These are phyloP conservation scores for Hippocampus kuda DNA, from an alignment of 2,797 vertebrate genomes.

Conservation along the genomic window DNA sequence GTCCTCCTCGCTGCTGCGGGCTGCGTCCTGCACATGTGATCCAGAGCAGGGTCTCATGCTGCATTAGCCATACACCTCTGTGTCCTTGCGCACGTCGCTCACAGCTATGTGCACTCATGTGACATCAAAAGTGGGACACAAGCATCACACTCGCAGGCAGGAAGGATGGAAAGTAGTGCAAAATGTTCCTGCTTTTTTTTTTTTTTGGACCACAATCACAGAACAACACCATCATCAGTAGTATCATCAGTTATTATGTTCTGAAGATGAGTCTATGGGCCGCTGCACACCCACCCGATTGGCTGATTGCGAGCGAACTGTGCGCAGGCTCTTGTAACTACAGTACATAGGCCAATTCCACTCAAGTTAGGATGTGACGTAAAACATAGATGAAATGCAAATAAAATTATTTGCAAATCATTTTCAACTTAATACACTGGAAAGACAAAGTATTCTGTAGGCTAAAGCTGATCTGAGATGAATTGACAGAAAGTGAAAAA, in stretches of 20 bases:
- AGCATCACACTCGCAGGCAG: slow-evolving; percentile 22
- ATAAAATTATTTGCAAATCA: no score
- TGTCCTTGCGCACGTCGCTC: slow-evolving; percentile 41
- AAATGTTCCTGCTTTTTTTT: not conserved
- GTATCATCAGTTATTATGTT: not conserved
- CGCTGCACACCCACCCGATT: not conserved
- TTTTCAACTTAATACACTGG: no score
- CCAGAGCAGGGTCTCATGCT: slow-evolving; percentile 53
- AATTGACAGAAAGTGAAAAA: no score
- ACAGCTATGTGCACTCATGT: slow-evolving; percentile 43
- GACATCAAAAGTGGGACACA: slow-evolving; percentile 53
- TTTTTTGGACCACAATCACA: not conserved
- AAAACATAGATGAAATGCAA: no score
- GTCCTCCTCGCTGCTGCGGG: slow-evolving; percentile 36
- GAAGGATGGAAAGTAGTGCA: slow-evolving; percentile 13
- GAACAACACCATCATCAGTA: not conserved
- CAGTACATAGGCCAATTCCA: not conserved
- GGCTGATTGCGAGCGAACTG: not conserved
- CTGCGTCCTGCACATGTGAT: slow-evolving; percentile 54
- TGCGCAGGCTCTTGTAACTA: not conserved
- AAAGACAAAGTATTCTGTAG: no score
- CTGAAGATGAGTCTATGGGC: not conserved
- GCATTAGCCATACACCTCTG: slow-evolving; percentile 59
- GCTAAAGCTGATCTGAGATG: no score
- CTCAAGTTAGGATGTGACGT: no score